Conservation (phyloP, 2,888 invertebrate genomes). For the Catotricha subobsoleta region DNA sequence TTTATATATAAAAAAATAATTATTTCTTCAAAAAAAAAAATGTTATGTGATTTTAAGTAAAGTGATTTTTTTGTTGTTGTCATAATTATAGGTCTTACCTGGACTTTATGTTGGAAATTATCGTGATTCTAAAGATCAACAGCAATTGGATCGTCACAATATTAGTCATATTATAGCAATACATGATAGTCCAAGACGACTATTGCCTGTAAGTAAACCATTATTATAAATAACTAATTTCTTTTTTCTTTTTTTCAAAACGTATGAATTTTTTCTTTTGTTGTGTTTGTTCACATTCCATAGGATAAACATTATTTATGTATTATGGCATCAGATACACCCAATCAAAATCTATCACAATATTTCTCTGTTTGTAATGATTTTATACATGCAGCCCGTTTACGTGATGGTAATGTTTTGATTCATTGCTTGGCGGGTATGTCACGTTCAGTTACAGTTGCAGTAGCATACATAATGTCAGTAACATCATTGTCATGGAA, state of each 20-base stretch:
- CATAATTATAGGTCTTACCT: conserved; percentile 55
- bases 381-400: conserved; percentile 84
- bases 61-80: conserved; percentile 4
- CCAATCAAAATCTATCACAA: conserved; percentile 83
- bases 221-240: conserved; percentile 1
- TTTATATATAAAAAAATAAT: no score
- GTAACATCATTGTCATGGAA: conserved; percentile 79
- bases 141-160: conserved; percentile 72
- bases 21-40: no score
- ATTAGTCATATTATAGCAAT: conserved; percentile 92
- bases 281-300: neutral
- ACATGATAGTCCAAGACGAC: conserved; percentile 80
- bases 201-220: conserved; percentile 53
- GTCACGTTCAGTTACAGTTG: conserved; percentile 90
- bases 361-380: conserved; percentile 90
- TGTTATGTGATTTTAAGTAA: no score
- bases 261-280: conserved; percentile 22
- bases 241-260: conserved; percentile 1
- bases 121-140: conserved; percentile 82
- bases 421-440: conserved; percentile 95
- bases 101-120: conserved; percentile 93
- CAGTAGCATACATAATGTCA: conserved; percentile 92
- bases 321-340: conserved; percentile 88
- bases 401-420: conserved; percentile 76
- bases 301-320: conserved; percentile 93